Evolutionary conservation across 1,140 invertebrate genomes (phyloP).

Genomic region (Conus ventricosus): DNA sequence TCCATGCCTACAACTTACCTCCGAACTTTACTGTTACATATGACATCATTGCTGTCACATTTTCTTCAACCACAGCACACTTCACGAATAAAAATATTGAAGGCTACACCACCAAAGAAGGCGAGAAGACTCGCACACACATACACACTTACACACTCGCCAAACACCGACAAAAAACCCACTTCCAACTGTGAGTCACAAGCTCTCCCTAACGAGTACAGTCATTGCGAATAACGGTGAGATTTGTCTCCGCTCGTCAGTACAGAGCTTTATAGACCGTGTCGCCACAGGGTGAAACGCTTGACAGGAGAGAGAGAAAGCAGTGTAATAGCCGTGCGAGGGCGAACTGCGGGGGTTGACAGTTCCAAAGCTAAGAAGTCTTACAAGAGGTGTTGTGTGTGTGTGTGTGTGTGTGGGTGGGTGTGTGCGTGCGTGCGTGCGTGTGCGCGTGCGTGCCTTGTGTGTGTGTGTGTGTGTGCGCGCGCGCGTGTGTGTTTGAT

Average conservation of each 20-base stretch:
- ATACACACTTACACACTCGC: not conserved
- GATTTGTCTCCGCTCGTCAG: no score
- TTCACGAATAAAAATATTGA: not conserved
- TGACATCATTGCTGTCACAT: not conserved
- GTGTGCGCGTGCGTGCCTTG: no score
- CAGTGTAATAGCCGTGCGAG: not conserved
- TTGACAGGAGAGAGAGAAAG: not conserved
- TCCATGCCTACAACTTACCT: not conserved
- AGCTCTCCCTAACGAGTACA: no score
- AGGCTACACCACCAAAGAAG: not conserved
- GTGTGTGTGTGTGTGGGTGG: no score
- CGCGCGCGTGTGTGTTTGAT: no score
- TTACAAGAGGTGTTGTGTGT: not conserved
- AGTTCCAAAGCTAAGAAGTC: not conserved
- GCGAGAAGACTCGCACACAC: not conserved
- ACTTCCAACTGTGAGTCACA: no score
- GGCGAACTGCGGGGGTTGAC: not conserved
- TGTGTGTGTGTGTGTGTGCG: no score
- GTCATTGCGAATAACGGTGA: no score
- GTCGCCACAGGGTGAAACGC: not conserved
- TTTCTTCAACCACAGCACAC: not conserved
- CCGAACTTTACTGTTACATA: conserved; percentile 2
- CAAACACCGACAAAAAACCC: no score
- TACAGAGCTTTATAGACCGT: no score
- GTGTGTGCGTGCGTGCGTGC: no score